Percentiles rank a stretch among this genome's conserved stretches.
Conservation (phyloP, 2,888 invertebrate genomes). For the Spodoptera exigua region DNA sequence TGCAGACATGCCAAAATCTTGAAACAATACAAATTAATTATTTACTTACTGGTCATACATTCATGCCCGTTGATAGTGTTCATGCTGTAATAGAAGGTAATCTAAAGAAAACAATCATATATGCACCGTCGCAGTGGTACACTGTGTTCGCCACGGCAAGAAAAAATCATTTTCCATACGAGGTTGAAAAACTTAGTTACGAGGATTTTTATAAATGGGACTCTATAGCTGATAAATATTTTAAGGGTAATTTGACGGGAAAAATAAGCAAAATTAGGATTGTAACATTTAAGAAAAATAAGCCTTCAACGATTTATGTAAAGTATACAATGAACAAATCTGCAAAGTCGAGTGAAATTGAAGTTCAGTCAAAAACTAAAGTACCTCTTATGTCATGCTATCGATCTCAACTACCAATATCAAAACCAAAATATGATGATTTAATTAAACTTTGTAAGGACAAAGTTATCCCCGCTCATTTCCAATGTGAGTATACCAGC, state of each 20-base stretch:
- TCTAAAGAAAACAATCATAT: conserved; percentile 55
- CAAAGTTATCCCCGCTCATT: conserved; percentile 43
- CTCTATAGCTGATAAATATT: conserved; percentile 52
- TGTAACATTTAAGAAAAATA: conserved; percentile 49
- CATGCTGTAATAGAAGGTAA: conserved; percentile 61
- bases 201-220: conserved; percentile 53
- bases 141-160: conserved; percentile 56
- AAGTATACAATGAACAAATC: conserved; percentile 22
- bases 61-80: conserved; percentile 66
- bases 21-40: conserved; percentile 53
- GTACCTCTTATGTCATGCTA: conserved; percentile 45
- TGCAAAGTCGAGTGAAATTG: conserved; percentile 31
- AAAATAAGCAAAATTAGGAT: conserved; percentile 54
- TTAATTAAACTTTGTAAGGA: conserved; percentile 40
- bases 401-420: conserved; percentile 36
- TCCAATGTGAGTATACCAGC: conserved; percentile 35
- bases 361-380: conserved; percentile 47
- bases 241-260: conserved; percentile 46
- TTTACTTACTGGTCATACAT: conserved; percentile 63
- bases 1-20: conserved; percentile 46
- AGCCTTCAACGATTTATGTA: conserved; percentile 12
- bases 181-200: conserved; percentile 44
- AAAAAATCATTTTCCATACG: conserved; percentile 45
- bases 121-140: conserved; percentile 64
- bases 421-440: conserved; percentile 47